phyloP scores from a whole-genome alignment of 2,113 vertebrate genomes.

The Origma solitaria region DNA sequence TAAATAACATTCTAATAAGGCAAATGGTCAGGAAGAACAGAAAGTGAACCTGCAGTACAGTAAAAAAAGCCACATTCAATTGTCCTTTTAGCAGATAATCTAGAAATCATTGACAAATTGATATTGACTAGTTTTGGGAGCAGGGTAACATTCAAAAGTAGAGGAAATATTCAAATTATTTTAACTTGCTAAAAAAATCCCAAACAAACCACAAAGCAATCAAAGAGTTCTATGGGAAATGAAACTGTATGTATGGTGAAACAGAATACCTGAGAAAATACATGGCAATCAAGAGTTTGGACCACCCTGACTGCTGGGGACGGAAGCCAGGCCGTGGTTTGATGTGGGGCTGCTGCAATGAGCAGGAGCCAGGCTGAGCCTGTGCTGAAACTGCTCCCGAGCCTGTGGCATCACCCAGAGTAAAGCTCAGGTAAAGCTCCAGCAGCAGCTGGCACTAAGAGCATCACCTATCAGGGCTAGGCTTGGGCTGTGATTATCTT shows the following conservation, averaged over 20 bases:
- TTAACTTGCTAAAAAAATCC: not conserved
- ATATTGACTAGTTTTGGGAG: not conserved
- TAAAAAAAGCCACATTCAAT: not conserved
- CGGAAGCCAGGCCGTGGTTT: rapidly evolving
- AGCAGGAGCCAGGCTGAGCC: not conserved
- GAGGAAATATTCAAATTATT: not conserved
- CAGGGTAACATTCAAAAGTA: not conserved
- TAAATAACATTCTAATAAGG: conserved; percentile 21
- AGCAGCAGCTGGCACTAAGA: not conserved
- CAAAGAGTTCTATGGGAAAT: not conserved
- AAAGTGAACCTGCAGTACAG: not conserved
- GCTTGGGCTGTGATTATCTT: not conserved
- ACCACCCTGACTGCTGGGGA: not conserved
- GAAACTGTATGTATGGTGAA: not conserved
- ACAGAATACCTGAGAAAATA: not conserved
- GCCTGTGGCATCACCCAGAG: not conserved
- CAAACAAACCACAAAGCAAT: not conserved
- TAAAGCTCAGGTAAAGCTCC: not conserved
- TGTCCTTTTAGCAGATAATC: not conserved
- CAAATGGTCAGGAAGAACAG: conserved; percentile 14
- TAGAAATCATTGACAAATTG: not conserved
- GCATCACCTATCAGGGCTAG: not conserved
- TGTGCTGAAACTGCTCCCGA: not conserved
- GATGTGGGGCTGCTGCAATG: not conserved
- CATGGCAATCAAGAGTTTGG: not conserved